These are phyloP conservation scores for Tyrannus savana DNA, from an alignment of 2,113 vertebrate species.

Conservation along the genomic window DNA sequence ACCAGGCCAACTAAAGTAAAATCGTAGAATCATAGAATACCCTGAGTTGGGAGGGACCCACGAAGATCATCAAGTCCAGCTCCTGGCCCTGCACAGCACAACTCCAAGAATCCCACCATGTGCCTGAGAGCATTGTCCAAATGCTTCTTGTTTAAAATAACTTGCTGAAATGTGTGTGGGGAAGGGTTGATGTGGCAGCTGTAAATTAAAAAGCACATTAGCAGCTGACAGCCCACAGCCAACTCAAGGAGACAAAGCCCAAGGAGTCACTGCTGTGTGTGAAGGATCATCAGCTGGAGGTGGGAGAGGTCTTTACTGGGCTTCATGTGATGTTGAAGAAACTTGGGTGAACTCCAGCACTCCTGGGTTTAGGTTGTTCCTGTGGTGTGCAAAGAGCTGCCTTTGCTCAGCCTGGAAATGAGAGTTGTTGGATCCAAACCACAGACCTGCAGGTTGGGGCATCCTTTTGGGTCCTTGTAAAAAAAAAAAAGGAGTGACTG, in stretches of 20 bases:
- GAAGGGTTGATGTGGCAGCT: background rate
- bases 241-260: background rate
- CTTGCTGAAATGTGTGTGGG: background rate
- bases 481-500: background rate
- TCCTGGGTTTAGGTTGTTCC: background rate
- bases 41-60: background rate
- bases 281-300: background rate
- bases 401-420: background rate
- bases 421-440: background rate
- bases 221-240: background rate
- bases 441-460: background rate
- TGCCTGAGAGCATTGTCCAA: no score
- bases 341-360: background rate
- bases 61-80: background rate
- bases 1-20: background rate
- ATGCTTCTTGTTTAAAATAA: background rate
- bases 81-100: background rate
- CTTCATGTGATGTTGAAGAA: background rate
- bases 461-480: background rate
- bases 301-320: background rate
- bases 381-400: background rate
- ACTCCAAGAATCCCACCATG: no score
- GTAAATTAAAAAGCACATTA: background rate
- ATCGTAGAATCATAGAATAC: accelerated
- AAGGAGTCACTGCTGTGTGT: background rate